These are phyloP conservation scores for Mythimna impura DNA, from an alignment of 2,888 invertebrate species.

Conservation along the genomic window DNA sequence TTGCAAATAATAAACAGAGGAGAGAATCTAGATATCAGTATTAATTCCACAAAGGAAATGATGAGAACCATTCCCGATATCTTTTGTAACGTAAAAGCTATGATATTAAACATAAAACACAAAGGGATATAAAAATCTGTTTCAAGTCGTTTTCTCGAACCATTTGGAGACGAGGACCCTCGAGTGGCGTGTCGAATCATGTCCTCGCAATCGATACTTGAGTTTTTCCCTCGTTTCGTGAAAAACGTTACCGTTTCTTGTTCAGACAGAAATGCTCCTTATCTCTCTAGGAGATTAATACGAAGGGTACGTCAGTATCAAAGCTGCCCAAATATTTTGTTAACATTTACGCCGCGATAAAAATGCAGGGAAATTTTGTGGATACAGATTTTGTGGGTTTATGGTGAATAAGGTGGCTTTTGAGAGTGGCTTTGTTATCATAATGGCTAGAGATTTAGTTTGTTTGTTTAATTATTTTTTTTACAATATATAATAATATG, in stretches of 20 bases:
- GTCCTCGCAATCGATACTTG: conserved; percentile 75
- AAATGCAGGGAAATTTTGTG: conserved; percentile 41
- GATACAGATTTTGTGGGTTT: conserved; percentile 36
- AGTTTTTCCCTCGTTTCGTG: conserved; percentile 69
- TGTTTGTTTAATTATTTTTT: conserved; percentile 21
- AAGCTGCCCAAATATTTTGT: conserved; percentile 65
- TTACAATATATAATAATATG: too few relatives aligned
- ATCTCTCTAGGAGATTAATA: conserved; percentile 72
- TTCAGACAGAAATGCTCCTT: conserved; percentile 68
- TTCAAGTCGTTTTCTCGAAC: conserved; percentile 61
- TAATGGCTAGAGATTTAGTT: conserved; percentile 9
- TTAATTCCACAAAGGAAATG: conserved; percentile 42
- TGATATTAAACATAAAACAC: conserved; percentile 65
- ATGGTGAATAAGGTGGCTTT: conserved; percentile 30
- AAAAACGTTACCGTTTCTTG: conserved; percentile 69
- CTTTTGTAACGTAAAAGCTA: conserved; percentile 49
- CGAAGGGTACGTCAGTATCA: conserved; percentile 61
- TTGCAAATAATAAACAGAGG: conserved; percentile 5
- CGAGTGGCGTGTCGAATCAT: conserved; percentile 73
- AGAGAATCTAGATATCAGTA: conserved; percentile 18
- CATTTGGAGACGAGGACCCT: conserved; percentile 61
- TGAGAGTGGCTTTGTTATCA: conserved; percentile 23
- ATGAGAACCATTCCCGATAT: conserved; percentile 35
- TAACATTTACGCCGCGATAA: conserved; percentile 62
- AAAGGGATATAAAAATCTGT: conserved; percentile 66